phyloP scores from a whole-genome alignment of 2,113 vertebrate genomes.

The Fregetta grallaria region DNA sequence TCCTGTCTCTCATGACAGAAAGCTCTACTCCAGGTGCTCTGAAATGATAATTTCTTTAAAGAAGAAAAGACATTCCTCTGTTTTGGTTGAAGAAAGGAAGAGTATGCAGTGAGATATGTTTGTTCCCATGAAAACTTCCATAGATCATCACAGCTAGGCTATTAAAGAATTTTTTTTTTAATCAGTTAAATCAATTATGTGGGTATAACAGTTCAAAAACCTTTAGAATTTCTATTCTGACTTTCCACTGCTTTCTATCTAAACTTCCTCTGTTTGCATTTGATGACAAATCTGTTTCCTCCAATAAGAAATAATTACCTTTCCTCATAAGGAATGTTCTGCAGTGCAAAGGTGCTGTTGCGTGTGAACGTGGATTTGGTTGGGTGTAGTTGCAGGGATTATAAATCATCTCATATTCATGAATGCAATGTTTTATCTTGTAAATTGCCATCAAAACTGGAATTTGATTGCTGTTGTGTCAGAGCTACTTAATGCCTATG shows the following conservation, averaged over 20 bases:
- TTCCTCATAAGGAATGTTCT: background rate
- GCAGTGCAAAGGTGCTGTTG: background rate
- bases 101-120: background rate
- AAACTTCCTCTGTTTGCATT: background rate
- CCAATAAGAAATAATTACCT: background rate
- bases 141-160: background rate
- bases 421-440: background rate
- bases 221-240: background rate
- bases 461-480: background rate
- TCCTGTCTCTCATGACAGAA: background rate
- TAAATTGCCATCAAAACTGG: background rate
- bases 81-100: background rate
- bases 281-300: background rate
- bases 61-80: background rate
- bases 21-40: background rate
- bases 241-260: background rate
- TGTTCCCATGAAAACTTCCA: background rate
- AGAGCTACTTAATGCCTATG: background rate
- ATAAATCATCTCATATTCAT: background rate
- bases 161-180: background rate
- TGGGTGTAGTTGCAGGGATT: background rate
- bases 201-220: background rate
- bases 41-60: background rate
- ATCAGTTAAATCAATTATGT: background rate
- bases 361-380: background rate